A percentile compares a stretch with the other conserved stretches of the same genome.
Evolutionary conservation across 1,140 invertebrate genomes (phyloP).

Genomic region (Bactericera cockerelli): DNA sequence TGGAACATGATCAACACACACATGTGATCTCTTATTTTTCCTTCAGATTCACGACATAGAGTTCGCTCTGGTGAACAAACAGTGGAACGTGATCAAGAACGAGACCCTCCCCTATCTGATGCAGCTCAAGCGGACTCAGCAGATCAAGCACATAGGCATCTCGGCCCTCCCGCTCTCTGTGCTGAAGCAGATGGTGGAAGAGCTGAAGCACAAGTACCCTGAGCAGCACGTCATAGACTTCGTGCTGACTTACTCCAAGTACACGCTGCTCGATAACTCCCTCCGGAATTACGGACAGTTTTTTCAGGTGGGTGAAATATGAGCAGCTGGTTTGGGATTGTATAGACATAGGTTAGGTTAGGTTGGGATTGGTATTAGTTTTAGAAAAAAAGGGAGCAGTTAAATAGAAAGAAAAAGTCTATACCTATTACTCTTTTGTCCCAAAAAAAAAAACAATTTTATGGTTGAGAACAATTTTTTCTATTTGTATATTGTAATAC

Average conservation of each 20-base stretch:
- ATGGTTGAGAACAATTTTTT: too few species aligned
- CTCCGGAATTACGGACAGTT: constrained; percentile 54
- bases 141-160: constrained; percentile 67
- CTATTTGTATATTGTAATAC: too few species aligned
- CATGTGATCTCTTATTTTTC: too few species aligned
- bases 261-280: constrained; percentile 61
- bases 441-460: too few species aligned
- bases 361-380: too few species aligned
- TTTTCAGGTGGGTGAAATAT: constrained; percentile 50
- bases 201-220: constrained; percentile 36
- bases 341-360: too few species aligned
- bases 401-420: too few species aligned
- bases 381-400: too few species aligned
- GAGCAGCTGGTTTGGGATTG: too few species aligned
- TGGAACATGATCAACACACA: constrained; percentile 59
- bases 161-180: constrained; percentile 70
- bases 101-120: constrained; percentile 73
- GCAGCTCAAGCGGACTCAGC: constrained; percentile 52
- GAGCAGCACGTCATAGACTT: constrained; percentile 37
- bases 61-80: constrained; percentile 47
- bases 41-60: constrained; percentile 78
- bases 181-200: constrained; percentile 55
- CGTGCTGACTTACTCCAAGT: constrained; percentile 61
- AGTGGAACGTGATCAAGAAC: constrained; percentile 54
- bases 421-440: too few species aligned